Conservation (phyloP, 2,797 vertebrate genomes). For the Eupleurogrammus muticus region DNA sequence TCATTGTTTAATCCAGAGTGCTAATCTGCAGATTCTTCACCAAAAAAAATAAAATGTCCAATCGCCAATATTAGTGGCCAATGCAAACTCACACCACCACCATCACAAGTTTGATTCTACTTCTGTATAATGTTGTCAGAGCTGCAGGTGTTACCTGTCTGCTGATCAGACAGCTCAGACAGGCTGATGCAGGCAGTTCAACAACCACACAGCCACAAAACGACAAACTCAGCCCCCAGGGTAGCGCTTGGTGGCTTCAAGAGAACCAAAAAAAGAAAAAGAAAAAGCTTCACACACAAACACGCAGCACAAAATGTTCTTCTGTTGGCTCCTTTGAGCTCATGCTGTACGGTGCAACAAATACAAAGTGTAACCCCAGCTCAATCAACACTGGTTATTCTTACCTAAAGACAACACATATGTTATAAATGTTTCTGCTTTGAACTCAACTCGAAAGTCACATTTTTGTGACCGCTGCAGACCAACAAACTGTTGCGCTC, state of each 20-base stretch:
- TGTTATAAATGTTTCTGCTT: not conserved
- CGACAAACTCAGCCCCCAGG: conserved; percentile 24
- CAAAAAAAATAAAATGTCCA: not conserved
- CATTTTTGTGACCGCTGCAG: not conserved
- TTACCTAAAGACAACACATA: not conserved
- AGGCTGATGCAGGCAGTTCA: conserved; percentile 39
- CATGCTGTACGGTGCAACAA: conserved; percentile 1
- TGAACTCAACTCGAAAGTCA: not conserved
- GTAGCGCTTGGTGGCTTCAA: conserved; percentile 28
- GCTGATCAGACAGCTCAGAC: conserved; percentile 42
- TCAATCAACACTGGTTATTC: not conserved
- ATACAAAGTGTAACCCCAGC: not conserved
- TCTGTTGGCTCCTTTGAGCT: not conserved
- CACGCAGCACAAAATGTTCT: conserved; percentile 20
- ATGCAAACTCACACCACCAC: not conserved
- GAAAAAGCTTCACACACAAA: not conserved
- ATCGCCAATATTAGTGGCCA: too few species aligned
- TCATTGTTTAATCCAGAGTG: too few species aligned
- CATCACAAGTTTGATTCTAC: conserved; percentile 10
- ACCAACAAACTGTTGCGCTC: not conserved
- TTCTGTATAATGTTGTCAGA: not conserved
- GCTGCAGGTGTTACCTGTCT: conserved; percentile 30
- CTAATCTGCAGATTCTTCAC: not conserved
- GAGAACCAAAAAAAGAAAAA: not conserved
- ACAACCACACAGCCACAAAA: conserved; percentile 16